phyloP scores from a whole-genome alignment of 2,113 vertebrate genomes.

The Serilophus lunatus region DNA sequence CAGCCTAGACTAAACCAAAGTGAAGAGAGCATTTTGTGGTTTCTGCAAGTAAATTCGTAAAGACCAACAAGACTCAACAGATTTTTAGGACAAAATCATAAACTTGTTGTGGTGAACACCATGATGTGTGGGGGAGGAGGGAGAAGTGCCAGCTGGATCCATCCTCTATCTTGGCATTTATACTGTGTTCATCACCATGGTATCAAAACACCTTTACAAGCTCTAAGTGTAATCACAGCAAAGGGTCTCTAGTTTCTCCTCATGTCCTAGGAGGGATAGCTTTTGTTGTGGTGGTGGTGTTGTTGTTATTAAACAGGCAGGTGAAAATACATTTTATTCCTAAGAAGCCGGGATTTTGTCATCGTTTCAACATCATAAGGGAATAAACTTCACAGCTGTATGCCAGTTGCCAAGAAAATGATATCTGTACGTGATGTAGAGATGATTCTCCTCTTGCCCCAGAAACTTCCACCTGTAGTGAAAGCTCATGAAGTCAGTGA shows the following conservation, averaged over 20 bases:
- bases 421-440: background rate
- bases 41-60: background rate
- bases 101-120: conserved; percentile 49
- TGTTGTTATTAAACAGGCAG: background rate
- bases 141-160: conserved; percentile 52
- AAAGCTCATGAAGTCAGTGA: background rate
- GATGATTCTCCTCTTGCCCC: background rate
- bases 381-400: background rate
- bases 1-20: background rate
- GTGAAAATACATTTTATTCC: background rate
- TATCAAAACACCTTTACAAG: conserved; percentile 53
- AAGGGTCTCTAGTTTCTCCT: background rate
- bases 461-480: background rate
- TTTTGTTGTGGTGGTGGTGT: background rate
- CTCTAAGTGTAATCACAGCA: background rate
- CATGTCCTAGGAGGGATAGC: background rate
- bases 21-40: background rate
- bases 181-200: conserved; percentile 43
- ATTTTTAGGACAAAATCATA: conserved; percentile 51
- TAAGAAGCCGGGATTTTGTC: background rate
- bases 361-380: background rate
- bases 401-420: background rate
- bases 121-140: conserved; percentile 32
- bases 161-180: conserved; percentile 11
- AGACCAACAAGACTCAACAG: conserved; percentile 4